Evolutionary conservation across 2,888 invertebrate genomes (phyloP).

Genomic region (Mantis religiosa): DNA sequence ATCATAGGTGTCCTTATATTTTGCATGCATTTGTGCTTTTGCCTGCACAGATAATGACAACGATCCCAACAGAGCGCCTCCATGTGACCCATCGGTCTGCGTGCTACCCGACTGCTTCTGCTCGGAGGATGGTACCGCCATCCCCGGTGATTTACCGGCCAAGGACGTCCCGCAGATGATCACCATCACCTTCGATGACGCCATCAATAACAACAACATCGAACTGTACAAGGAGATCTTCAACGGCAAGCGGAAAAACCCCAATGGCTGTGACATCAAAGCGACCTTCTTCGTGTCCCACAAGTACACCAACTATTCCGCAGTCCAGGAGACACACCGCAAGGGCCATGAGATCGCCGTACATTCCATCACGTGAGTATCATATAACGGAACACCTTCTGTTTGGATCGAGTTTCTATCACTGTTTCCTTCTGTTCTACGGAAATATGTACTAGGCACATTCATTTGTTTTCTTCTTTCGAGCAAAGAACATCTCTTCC

Average conservation of each 20-base stretch:
- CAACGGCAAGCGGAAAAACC: slow-evolving; percentile 82
- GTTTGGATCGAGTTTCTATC: background rate
- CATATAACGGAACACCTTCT: background rate
- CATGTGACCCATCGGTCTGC: slow-evolving; percentile 82
- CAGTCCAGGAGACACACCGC: slow-evolving; percentile 85
- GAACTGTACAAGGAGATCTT: slow-evolving; percentile 90
- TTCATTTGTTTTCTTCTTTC: background rate
- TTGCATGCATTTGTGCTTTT: background rate
- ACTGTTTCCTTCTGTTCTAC: background rate
- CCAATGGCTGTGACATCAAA: slow-evolving; percentile 90
- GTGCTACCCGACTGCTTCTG: slow-evolving; percentile 91
- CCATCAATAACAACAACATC: slow-evolving; percentile 93
- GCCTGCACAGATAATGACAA: slow-evolving; percentile 69
- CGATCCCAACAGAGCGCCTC: slow-evolving; percentile 88
- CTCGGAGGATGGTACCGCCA: slow-evolving; percentile 83
- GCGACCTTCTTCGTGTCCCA: slow-evolving; percentile 89
- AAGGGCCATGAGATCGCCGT: slow-evolving; percentile 92
- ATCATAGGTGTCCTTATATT: too few relatives aligned
- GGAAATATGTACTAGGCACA: background rate
- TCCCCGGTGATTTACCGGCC: slow-evolving; percentile 77
- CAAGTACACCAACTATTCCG: slow-evolving; percentile 90
- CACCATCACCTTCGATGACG: slow-evolving; percentile 90
- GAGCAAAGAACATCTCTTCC: too few relatives aligned
- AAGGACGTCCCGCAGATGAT: slow-evolving; percentile 92
- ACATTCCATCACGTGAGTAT: slow-evolving; percentile 85